Evolutionary conservation across 2,888 invertebrate species (phyloP), one percentile per base, ranked within the genome.

Genomic region (Operophtera brumata): DNA sequence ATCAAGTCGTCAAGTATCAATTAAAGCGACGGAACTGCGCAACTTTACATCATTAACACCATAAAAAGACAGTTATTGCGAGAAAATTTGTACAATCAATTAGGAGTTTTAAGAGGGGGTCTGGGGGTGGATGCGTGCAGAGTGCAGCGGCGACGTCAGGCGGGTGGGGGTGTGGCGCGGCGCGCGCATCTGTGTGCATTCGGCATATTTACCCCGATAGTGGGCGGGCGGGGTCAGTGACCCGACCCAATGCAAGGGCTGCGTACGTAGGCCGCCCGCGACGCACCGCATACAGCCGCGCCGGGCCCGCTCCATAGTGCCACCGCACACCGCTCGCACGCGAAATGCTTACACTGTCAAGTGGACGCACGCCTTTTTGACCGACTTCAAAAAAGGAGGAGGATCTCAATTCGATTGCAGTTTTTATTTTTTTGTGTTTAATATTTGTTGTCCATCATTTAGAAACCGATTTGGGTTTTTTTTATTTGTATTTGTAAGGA

Each of bases 171-270:
- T 58, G 61, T 70, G 71, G 74, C 75, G 77, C 85, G 83, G 88
- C 86, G 88, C 88, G 89, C 88, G 90, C 84, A 85, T 86, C 87
- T 86, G 86, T 88, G 89, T 88, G 89, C 90, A 90, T 88, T 89
- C 88, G 89, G 89, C 88, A 88, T 89, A 89, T 90, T 90, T 90
- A 88, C 88, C 88, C 87, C 85, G 86, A 87, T 86, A 83, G 86
- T 84, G 85, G 86, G 85, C 86, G 88, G 86, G 82, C 80, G 85
- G 84, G 86, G 80, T 88, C 88, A 85, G 78, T 84, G 87, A 87
- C 89, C 85, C 87, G 87, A 86, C 85, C 88, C 88, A 86, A 87
- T 90, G 90, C 84, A 84, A 85, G 90, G 80, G 83, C 81, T 82
- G 84, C 84, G 85, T 82, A 84, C 84, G 84, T 82, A 83, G 86